Base-by-base conservation (phyloP, 2,888 invertebrate genomes). In the Drosophila atripex region DNA sequence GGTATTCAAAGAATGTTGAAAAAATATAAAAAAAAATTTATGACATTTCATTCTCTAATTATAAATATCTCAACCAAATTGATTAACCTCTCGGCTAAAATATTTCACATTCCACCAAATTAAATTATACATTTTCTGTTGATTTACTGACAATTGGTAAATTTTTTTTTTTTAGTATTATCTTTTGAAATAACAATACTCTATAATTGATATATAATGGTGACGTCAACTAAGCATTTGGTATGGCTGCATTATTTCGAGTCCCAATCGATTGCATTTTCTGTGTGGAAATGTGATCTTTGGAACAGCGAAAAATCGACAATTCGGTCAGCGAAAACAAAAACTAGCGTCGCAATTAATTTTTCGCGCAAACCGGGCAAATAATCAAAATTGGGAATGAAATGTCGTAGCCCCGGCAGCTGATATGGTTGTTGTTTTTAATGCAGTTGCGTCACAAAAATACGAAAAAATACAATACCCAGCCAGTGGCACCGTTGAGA, bases 341-440 rank as follows among this genome's bases (percentile, higher is more conserved):
- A 52, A 46, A 41, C 69, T 47, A 54, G 16, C 60, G 68, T 68
- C 57, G 68, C 86, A 86, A 83, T 86, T 82, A 86, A 83, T 82
- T 82, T 76, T 73, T 71, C 63, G 71, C 84, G 56, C 65, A 78
- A 82, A 76, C 70, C 83, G 78, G 76, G 83, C 73, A 76, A 86
- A 86, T 86, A 83, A 86, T 76, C 80, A 78, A 78, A 82, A 82
- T 83, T 86, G 75, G 78, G 80, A 83, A 78, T 75, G 70, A 77
- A 18, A 18, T 18, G 11, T 16, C 71, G 58, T 63, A 71, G 60
- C 23, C 50, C 11, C 30, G 12, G 16, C 43, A 32, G 32, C 16
- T 25, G 23, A 11, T 32, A 32, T 47, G 18, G 35, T 12, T 39
- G n/a, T 21, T 70, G 51, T 47, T 65, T 57, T 60, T 30, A 56